Evolutionary conservation across 1,140 invertebrate genomes (phyloP).

Genomic region (Penaeus indicus): DNA sequence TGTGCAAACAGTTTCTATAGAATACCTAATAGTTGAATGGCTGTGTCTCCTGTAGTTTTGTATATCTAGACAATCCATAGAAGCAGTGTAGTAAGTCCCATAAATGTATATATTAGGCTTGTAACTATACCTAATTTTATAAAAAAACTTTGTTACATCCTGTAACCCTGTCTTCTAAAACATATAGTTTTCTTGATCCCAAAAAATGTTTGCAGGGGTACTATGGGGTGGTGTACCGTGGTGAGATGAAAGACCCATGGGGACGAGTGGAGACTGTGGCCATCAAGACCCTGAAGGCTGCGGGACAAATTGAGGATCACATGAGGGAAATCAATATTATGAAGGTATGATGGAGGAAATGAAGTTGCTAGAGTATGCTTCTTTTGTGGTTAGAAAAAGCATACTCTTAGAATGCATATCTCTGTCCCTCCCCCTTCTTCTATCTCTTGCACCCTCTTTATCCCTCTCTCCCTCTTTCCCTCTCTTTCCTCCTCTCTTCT

Average conservation of each 20-base stretch:
- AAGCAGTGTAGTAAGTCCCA: too few relatives aligned
- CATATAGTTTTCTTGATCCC: not conserved
- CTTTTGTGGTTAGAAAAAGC: not conserved
- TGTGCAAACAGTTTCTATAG: too few relatives aligned
- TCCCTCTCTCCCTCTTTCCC: too few relatives aligned
- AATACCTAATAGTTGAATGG: too few relatives aligned
- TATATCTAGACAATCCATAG: too few relatives aligned
- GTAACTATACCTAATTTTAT: too few relatives aligned
- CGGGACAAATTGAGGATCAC: slow-evolving; percentile 43
- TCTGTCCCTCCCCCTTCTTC: too few relatives aligned
- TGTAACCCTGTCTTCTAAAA: not conserved
- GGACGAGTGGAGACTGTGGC: slow-evolving; percentile 32
- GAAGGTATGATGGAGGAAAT: slow-evolving; percentile 16
- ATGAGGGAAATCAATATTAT: slow-evolving; percentile 47
- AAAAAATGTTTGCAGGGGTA: slow-evolving; percentile 20
- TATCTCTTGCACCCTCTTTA: too few relatives aligned
- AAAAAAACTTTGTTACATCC: too few relatives aligned
- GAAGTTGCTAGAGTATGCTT: not conserved
- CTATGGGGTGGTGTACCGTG: slow-evolving; percentile 50
- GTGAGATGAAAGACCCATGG: slow-evolving; percentile 27
- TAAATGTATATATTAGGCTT: too few relatives aligned
- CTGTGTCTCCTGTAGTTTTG: too few relatives aligned
- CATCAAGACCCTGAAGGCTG: slow-evolving; percentile 40
- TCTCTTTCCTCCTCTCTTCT: too few relatives aligned
- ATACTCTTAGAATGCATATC: not conserved